Percentiles rank a stretch among this genome's conserved stretches.
These are phyloP conservation scores for Acholoe squamosa DNA, from an alignment of 2,888 invertebrate genomes.

Conservation along the genomic window DNA sequence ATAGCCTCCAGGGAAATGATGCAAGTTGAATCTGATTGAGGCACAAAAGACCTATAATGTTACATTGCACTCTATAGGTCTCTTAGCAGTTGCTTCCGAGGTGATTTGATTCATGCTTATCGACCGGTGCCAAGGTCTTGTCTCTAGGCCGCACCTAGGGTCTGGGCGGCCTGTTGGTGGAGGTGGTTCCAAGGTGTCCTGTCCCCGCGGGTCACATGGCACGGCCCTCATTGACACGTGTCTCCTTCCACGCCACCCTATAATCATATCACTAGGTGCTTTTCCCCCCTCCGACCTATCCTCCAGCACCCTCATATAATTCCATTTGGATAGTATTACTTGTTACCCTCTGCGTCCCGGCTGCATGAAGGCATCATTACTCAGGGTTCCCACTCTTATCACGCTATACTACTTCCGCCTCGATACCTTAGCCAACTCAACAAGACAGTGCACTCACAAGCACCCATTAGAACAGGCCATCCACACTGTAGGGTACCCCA, in stretches of 20 bases:
- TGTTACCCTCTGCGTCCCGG: neutral
- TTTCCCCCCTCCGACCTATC: neutral
- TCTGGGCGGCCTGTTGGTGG: neutral
- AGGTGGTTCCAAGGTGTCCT: neutral
- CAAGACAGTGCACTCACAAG: no score
- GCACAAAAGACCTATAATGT: constrained; percentile 40
- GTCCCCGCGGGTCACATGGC: neutral
- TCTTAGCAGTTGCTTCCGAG: constrained; percentile 26
- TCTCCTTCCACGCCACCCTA: constrained; percentile 9
- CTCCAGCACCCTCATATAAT: neutral
- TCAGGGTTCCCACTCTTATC: neutral
- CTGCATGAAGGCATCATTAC: constrained; percentile 11
- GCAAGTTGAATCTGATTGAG: constrained; percentile 29
- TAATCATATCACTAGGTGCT: neutral
- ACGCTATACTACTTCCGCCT: neutral
- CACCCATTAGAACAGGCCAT: no score
- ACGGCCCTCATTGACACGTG: constrained; percentile 25
- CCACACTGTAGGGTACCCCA: no score
- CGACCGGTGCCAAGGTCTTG: constrained; percentile 9
- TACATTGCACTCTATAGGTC: neutral
- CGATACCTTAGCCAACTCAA: no score
- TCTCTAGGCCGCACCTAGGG: neutral
- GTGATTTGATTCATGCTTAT: constrained; percentile 34
- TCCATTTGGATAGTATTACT: constrained; percentile 36
- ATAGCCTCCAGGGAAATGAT: neutral